A percentile compares a stretch with the other conserved stretches of the same genome.
These are phyloP conservation scores for Trachymyrmex septentrionalis DNA, from an alignment of 1,140 invertebrate species.

Conservation along the genomic window DNA sequence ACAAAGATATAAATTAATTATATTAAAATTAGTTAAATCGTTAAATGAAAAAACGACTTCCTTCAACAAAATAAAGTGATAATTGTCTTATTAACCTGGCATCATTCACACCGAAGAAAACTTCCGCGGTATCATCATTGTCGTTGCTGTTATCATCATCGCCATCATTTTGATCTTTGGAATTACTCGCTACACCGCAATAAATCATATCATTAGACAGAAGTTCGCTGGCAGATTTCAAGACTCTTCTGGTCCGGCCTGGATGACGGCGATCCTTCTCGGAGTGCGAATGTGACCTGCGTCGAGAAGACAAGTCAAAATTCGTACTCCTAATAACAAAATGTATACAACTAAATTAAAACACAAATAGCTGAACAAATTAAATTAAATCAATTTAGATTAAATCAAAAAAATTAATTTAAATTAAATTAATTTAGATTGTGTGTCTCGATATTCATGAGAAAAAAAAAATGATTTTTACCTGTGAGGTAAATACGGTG, in stretches of 20 bases:
- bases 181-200: conserved; percentile 77
- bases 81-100: conserved; percentile 68
- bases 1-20: background rate
- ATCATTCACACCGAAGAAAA: conserved; percentile 84
- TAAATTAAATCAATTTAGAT: background rate
- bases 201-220: conserved; percentile 85
- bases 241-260: conserved; percentile 72
- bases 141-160: conserved; percentile 72
- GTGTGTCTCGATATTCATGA: background rate
- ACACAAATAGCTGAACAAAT: background rate
- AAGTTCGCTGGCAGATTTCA: conserved; percentile 83
- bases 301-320: background rate
- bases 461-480: conserved; percentile 52
- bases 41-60: background rate
- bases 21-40: background rate
- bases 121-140: conserved; percentile 80
- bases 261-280: conserved; percentile 81
- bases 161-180: conserved; percentile 28
- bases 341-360: background rate
- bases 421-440: background rate
- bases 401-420: background rate
- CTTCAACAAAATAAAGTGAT: background rate
- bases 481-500: conserved; percentile 83
- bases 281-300: conserved; percentile 83
- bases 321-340: background rate